These are phyloP conservation scores for Pteronotus mesoamericanus DNA, from an alignment of 2,797 vertebrate species.

Conservation along the genomic window DNA sequence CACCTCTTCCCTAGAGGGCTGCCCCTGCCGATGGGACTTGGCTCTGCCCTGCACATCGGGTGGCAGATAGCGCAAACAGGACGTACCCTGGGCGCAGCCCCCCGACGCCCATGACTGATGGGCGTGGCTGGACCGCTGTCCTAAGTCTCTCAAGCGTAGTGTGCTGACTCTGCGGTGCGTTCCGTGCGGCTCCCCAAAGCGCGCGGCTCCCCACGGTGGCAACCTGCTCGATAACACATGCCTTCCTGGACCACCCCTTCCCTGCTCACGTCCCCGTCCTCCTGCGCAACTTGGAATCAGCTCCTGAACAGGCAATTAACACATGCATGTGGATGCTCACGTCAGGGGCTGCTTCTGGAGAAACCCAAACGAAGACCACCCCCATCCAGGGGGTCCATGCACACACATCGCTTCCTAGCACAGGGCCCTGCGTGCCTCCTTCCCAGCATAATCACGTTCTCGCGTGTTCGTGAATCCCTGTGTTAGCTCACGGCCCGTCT, in stretches of 20 bases:
- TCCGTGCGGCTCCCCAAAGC: not conserved
- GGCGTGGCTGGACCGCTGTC: not conserved
- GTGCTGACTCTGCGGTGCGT: not conserved
- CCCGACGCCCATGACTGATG: not conserved
- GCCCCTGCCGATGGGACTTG: not conserved
- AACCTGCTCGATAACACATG: accelerated
- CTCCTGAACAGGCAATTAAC: not conserved
- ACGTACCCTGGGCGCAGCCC: not conserved
- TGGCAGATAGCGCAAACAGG: not conserved
- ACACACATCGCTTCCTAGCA: not conserved
- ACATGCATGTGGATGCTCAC: accelerated
- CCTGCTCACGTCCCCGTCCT: accelerated
- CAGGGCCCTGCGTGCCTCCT: not conserved
- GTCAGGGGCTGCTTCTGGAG: not conserved
- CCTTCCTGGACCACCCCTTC: not conserved
- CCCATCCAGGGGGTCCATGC: not conserved
- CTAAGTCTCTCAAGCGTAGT: too few relatives aligned
- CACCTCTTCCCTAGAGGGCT: too few relatives aligned
- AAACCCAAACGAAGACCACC: not conserved
- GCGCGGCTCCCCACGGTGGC: accelerated
- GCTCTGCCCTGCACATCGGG: not conserved
- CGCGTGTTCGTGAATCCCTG: not conserved
- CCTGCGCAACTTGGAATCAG: not conserved
- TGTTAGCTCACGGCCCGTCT: not conserved
- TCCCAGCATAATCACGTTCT: not conserved